Percentiles rank a stretch among this genome's conserved stretches.
Evolutionary conservation across 2,113 vertebrate species (phyloP).

Genomic region (Lampris megalopsis): DNA sequence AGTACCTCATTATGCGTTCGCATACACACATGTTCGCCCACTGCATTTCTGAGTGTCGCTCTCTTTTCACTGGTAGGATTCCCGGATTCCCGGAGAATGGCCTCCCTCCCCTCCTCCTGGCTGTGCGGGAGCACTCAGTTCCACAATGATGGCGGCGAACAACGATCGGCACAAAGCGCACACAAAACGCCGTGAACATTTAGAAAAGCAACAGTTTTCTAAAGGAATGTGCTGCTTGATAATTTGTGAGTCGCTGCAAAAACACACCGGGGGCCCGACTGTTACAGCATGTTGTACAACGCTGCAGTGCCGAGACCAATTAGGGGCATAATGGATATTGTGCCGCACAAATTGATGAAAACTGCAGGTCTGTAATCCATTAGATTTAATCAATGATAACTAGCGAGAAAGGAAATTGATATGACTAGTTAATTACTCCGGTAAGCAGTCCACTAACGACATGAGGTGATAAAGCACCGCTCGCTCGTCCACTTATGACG

Average conservation of each 20-base stretch:
- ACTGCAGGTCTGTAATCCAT: constrained; percentile 48
- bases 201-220: constrained; percentile 62
- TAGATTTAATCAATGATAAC: constrained; percentile 69
- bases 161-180: constrained; percentile 71
- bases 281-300: constrained; percentile 28
- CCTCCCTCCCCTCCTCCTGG: constrained; percentile 59
- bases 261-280: constrained; percentile 46
- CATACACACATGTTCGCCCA: constrained; percentile 65
- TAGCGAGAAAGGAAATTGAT: constrained; percentile 69
- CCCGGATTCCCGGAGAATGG: constrained; percentile 75
- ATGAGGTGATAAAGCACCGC: neutral
- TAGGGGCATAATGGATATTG: constrained; percentile 36
- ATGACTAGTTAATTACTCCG: constrained; percentile 63
- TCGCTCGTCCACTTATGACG: too few relatives aligned
- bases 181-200: constrained; percentile 63
- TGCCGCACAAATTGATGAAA: constrained; percentile 10
- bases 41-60: constrained; percentile 69
- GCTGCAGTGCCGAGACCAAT: constrained; percentile 33
- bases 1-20: constrained; percentile 75
- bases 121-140: constrained; percentile 63
- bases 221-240: constrained; percentile 64
- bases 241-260: constrained; percentile 62
- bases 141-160: constrained; percentile 76
- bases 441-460: constrained; percentile 59
- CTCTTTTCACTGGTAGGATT: constrained; percentile 73